Percentiles rank a stretch among this genome's conserved stretches.
Evolutionary conservation across 2,888 invertebrate genomes (phyloP).

Genomic region (Eristalinus aeneus): DNA sequence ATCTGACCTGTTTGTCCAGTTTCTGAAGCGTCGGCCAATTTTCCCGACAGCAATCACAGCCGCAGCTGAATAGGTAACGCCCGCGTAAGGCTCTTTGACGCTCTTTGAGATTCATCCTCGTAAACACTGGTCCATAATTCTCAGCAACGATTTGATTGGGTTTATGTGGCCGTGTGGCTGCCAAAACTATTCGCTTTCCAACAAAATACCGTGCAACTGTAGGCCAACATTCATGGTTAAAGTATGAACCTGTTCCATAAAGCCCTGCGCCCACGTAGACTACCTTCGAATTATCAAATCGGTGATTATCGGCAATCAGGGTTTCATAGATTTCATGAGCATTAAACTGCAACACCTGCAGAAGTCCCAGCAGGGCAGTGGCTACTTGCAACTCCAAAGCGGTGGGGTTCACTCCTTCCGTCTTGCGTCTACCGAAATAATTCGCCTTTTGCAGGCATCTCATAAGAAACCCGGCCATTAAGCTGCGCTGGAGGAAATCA

Average conservation of each 20-base stretch:
- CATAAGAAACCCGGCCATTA: slow-evolving; percentile 89
- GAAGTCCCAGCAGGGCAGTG: slow-evolving; percentile 85
- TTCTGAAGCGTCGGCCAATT: slow-evolving; percentile 88
- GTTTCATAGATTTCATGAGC: slow-evolving; percentile 92
- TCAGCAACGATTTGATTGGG: slow-evolving; percentile 88
- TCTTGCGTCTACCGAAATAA: slow-evolving; percentile 83
- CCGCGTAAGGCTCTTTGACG: slow-evolving; percentile 85
- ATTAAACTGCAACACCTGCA: slow-evolving; percentile 91
- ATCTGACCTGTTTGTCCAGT: slow-evolving; percentile 81
- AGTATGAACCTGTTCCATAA: slow-evolving; percentile 88
- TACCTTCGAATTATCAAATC: slow-evolving; percentile 78
- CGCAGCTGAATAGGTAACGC: slow-evolving; percentile 90
- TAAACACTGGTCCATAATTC: slow-evolving; percentile 92
- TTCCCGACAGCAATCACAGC: slow-evolving; percentile 87
- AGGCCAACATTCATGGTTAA: slow-evolving; percentile 93
- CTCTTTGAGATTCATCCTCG: slow-evolving; percentile 82
- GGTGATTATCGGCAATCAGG: slow-evolving; percentile 81
- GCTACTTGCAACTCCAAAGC: slow-evolving; percentile 84
- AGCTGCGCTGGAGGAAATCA: slow-evolving; percentile 88
- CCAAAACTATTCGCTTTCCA: slow-evolving; percentile 87
- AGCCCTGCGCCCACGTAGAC: slow-evolving; percentile 84
- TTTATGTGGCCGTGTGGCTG: slow-evolving; percentile 85
- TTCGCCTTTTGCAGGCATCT: slow-evolving; percentile 86
- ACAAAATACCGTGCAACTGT: slow-evolving; percentile 89
- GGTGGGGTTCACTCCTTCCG: slow-evolving; percentile 80